A percentile compares a stretch with the other conserved stretches of the same genome.
These are phyloP conservation scores for Plectropomus leopardus DNA, from an alignment of 2,113 vertebrate genomes.

Conservation along the genomic window DNA sequence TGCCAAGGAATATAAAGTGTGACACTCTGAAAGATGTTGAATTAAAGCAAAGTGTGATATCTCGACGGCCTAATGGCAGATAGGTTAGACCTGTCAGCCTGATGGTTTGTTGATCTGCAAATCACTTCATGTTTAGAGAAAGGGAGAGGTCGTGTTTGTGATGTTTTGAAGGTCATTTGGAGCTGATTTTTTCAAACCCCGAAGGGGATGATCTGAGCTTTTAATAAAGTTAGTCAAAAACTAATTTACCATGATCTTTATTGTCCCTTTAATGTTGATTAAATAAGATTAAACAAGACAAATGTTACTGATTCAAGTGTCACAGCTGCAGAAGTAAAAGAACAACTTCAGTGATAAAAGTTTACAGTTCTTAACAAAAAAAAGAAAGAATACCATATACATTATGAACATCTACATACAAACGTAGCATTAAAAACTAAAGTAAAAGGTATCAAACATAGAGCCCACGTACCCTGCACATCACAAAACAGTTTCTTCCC, in stretches of 20 bases:
- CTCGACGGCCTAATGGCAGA: slow-evolving; percentile 73
- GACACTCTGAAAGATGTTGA: slow-evolving; percentile 78
- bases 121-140: slow-evolving; percentile 66
- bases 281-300: not conserved
- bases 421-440: too few relatives aligned
- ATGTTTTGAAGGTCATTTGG: slow-evolving; percentile 67
- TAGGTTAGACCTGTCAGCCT: slow-evolving; percentile 72
- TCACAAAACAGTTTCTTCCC: too few relatives aligned
- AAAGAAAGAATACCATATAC: not conserved
- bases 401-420: not conserved
- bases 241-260: not conserved
- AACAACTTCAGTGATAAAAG: too few relatives aligned
- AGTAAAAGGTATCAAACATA: too few relatives aligned
- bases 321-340: not conserved
- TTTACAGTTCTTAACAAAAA: not conserved
- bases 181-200: slow-evolving; percentile 11
- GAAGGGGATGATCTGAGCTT: not conserved
- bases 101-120: slow-evolving; percentile 69
- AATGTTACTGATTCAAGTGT: not conserved
- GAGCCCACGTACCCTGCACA: too few relatives aligned
- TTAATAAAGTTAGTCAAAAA: slow-evolving; percentile 18
- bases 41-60: slow-evolving; percentile 81
- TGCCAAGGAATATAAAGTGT: slow-evolving; percentile 80
- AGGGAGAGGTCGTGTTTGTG: slow-evolving; percentile 57
- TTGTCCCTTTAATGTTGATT: not conserved